Conservation (phyloP, 2,113 vertebrate genomes). For the Eclectus roratus region DNA sequence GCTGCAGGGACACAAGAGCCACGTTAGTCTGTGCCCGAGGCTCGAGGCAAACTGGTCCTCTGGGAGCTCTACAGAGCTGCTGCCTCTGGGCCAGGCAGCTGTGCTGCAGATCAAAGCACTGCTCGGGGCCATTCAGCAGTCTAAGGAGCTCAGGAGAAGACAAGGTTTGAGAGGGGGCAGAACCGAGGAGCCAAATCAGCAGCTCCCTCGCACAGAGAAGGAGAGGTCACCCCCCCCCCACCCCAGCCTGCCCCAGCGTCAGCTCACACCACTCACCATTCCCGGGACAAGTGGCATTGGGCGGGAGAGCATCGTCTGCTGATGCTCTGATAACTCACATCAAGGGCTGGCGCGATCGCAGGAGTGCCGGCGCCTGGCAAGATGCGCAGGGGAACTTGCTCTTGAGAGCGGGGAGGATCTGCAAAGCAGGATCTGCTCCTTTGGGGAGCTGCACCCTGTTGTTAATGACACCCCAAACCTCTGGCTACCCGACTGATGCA, state of each 20-base stretch:
- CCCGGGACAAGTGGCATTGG: fast-evolving
- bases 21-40: not conserved
- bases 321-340: not conserved
- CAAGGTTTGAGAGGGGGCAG: not conserved
- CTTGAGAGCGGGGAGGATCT: not conserved
- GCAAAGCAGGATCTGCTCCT: not conserved
- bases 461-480: not conserved
- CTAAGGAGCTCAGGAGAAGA: not conserved
- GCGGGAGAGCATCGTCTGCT: fast-evolving
- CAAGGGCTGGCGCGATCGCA: fast-evolving
- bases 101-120: not conserved
- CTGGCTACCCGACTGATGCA: fast-evolving
- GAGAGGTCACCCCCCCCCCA: not conserved
- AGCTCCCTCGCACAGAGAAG: not conserved
- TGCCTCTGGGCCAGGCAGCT: not conserved
- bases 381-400: not conserved
- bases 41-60: not conserved
- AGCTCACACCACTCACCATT: not conserved
- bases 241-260: fast-evolving
- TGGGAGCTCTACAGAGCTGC: not conserved
- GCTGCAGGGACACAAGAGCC: conserved; percentile 58
- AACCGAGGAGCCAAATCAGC: not conserved
- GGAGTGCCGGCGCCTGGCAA: not conserved
- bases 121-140: not conserved
- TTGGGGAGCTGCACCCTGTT: not conserved